A percentile compares a stretch with the other conserved stretches of the same genome.
Evolutionary conservation across 2,888 invertebrate genomes (phyloP).

Genomic region (Lasius platythorax): DNA sequence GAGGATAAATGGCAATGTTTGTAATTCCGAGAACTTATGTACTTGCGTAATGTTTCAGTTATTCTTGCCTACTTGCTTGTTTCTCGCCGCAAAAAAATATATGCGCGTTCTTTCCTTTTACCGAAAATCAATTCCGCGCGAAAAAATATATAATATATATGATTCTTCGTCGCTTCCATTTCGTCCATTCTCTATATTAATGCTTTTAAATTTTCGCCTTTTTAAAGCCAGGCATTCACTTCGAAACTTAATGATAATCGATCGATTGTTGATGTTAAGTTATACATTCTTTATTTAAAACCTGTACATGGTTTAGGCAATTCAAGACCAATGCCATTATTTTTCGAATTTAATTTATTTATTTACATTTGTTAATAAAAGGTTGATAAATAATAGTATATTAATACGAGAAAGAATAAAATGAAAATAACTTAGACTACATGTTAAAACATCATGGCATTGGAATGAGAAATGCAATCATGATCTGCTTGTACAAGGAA

Average conservation of each 20-base stretch:
- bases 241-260: neutral
- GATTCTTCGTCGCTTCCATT: slow-evolving; percentile 53
- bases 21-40: slow-evolving; percentile 22
- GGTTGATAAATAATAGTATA: neutral
- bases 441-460: neutral
- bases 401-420: neutral
- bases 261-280: slow-evolving; percentile 13
- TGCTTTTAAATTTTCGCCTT: slow-evolving; percentile 67
- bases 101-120: slow-evolving; percentile 37
- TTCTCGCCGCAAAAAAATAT: slow-evolving; percentile 24
- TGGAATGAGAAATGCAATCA: neutral
- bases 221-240: neutral
- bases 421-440: neutral
- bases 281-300: neutral
- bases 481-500: neutral
- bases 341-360: neutral
- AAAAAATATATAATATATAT: slow-evolving; percentile 38
- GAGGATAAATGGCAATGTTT: slow-evolving; percentile 45
- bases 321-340: neutral
- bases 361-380: neutral
- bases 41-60: slow-evolving; percentile 26
- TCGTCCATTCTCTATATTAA: slow-evolving; percentile 12
- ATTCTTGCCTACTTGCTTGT: slow-evolving; percentile 13
- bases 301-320: neutral
- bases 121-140: slow-evolving; percentile 64